Evolutionary conservation across 2,113 vertebrate genomes (phyloP).

Genomic region (Amazona vittata): DNA sequence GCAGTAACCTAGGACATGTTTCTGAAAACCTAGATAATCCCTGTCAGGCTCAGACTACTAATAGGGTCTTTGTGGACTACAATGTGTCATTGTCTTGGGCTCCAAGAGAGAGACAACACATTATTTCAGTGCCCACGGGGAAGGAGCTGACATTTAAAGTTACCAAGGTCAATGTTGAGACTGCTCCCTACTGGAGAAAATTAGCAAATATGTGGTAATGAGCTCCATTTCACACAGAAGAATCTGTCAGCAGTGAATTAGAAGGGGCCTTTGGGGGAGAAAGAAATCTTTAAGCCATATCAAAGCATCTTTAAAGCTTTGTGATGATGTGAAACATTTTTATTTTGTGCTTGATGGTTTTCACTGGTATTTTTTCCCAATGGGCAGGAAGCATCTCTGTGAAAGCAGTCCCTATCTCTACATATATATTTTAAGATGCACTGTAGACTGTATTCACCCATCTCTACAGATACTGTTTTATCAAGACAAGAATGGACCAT

Average conservation of each 20-base stretch:
- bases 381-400: neutral
- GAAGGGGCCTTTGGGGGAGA: neutral
- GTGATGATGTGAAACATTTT: neutral
- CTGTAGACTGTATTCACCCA: neutral
- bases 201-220: neutral
- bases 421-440: neutral
- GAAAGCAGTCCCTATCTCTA: neutral
- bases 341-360: neutral
- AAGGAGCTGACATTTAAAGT: neutral
- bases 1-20: neutral
- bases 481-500: neutral
- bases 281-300: neutral
- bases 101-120: neutral
- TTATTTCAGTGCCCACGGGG: neutral
- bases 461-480: neutral
- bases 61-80: neutral
- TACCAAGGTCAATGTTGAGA: neutral
- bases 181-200: constrained; percentile 15
- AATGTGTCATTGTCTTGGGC: neutral
- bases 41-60: neutral
- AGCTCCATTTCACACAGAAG: neutral
- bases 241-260: neutral
- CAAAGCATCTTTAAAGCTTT: neutral
- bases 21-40: constrained; percentile 11
- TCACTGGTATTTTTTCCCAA: neutral